Evolutionary conservation across 2,888 invertebrate genomes (phyloP), one percentile per base, ranked within the genome.

Genomic region (Macrosiphum euphorbiae): DNA sequence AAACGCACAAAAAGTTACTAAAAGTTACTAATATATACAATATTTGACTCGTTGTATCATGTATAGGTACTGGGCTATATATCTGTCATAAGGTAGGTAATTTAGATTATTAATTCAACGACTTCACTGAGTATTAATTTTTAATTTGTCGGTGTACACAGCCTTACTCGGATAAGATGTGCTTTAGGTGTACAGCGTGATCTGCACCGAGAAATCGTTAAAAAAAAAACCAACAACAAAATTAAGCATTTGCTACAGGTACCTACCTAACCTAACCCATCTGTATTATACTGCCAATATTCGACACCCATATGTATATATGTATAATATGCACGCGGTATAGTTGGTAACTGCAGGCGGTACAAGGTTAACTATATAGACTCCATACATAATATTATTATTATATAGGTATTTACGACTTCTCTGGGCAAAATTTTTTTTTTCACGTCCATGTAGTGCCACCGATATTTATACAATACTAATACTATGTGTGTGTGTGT

Each of bases 341-440:
- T 78, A 78, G 20, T 58, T 58, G 7, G 20, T 78, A 35, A 78
- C 35, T 20, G 78, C 35, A 78, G 78, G 78, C 20, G 20, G 8
- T 78, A 78, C 78, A 78, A 78, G 78, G 78, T 78, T 20, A 78
- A 78, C 78, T 78, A n/a, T n/a, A n/a, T n/a, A 78, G 35, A 78
- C 78, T 20, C 35, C 20, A 20, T 67, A 67, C 67, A n/a, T n/a
- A 78, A 78, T 78, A 35, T 67, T n/a, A n/a, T 7, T 58, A 26
- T 58, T 58, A 58, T 20, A 52, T 3, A 52, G 5, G 13, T 55
- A 8, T 16, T 35, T 78, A 78, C 8, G 26, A 26, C 35, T 78
- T 78, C 35, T 78, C 78, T 78, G 0, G 78, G 35, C 10, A 78
- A 78, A 20, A 20, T 78, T 78, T 67, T 78, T 5, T 5, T 78